These are phyloP conservation scores for Orbicella faveolata DNA, from an alignment of 64 coral and sea anemone species.

Conservation along the genomic window DNA sequence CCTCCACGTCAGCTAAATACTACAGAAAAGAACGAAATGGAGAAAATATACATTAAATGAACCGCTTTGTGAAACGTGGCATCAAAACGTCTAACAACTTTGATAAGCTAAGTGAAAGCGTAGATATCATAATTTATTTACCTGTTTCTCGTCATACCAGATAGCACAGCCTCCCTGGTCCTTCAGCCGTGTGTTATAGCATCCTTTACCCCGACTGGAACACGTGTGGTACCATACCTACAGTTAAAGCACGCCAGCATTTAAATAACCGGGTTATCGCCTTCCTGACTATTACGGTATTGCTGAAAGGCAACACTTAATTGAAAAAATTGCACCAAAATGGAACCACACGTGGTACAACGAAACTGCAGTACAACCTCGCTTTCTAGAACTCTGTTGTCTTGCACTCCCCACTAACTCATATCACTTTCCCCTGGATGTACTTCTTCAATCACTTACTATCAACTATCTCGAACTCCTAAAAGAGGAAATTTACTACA, in stretches of 20 bases:
- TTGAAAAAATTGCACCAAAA: no score
- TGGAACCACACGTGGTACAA: no score
- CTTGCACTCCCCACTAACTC: no score
- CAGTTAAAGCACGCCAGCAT: not conserved
- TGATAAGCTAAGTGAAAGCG: not conserved
- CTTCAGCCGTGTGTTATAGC: slow-evolving; percentile 74
- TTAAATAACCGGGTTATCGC: not conserved
- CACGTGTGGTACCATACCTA: slow-evolving; percentile 99
- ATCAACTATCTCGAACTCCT: no score
- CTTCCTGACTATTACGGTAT: not conserved
- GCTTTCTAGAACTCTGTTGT: no score
- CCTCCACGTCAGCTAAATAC: slow-evolving; percentile 85
- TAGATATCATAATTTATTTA: slow-evolving; percentile 7
- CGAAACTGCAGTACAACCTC: no score
- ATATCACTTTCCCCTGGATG: no score
- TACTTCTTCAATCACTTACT: no score
- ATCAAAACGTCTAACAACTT: not conserved
- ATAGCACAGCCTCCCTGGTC: slow-evolving; percentile 94
- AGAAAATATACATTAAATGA: not conserved
- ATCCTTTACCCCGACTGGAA: slow-evolving; percentile 85
- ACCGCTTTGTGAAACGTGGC: not conserved
- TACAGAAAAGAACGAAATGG: not conserved
- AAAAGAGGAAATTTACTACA: no score
- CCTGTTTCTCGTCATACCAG: slow-evolving; percentile 97
- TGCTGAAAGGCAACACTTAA: not conserved